phyloP scores from a whole-genome alignment of 2,797 vertebrate species.

The Vespertilio murinus region DNA sequence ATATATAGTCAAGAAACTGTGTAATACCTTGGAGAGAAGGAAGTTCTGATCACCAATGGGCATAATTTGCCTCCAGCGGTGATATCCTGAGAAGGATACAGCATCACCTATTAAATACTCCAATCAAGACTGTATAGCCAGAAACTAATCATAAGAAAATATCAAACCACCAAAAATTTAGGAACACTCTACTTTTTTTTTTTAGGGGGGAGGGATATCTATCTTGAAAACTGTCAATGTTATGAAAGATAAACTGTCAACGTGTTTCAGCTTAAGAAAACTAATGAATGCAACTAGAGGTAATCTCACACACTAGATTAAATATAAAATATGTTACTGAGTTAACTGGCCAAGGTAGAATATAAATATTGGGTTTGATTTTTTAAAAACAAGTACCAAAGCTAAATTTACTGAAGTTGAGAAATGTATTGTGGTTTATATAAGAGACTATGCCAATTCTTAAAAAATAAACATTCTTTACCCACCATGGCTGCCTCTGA shows the following conservation, averaged over 20 bases:
- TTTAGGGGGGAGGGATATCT: not conserved
- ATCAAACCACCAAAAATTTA: not conserved
- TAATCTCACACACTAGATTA: not conserved
- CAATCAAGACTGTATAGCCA: not conserved
- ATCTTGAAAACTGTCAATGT: not conserved
- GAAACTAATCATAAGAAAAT: not conserved
- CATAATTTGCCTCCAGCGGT: not conserved
- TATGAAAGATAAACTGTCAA: not conserved
- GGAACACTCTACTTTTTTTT: not conserved
- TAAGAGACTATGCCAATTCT: not conserved
- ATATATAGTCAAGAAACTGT: not conserved
- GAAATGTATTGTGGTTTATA: not conserved
- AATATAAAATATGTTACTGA: not conserved
- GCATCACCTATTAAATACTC: not conserved
- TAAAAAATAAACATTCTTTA: not conserved
- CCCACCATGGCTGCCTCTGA: not conserved
- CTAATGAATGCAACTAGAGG: not conserved
- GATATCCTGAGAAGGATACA: not conserved
- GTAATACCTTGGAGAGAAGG: not conserved
- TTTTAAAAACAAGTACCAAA: not conserved
- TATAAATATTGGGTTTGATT: not conserved
- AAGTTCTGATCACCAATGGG: not conserved
- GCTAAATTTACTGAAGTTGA: not conserved
- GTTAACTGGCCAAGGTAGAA: not conserved
- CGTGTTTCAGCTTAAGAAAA: not conserved